phyloP scores from a whole-genome alignment of 1,140 invertebrate species.

The Neodiprion lecontei region DNA sequence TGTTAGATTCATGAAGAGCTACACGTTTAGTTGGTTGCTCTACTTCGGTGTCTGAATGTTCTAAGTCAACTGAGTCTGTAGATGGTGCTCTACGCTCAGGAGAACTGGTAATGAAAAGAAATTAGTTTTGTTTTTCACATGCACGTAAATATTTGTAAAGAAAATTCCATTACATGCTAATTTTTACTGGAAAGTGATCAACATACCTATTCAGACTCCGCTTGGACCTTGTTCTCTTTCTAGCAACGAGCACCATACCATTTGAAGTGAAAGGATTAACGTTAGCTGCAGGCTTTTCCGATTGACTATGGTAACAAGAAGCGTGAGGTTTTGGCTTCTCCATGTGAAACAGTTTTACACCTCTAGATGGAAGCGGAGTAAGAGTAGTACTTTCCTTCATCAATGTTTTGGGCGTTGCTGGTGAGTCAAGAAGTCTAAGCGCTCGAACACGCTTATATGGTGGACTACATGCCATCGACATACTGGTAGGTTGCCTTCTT shows the following conservation, averaged over 20 bases:
- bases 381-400: conserved; percentile 69
- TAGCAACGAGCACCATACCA: conserved; percentile 65
- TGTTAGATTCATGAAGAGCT: conserved; percentile 74
- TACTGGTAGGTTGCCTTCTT: neutral
- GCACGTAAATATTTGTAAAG: conserved; percentile 7
- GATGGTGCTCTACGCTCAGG: conserved; percentile 33
- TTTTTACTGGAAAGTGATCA: too few species aligned
- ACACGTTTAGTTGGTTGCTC: conserved; percentile 67
- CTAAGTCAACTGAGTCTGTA: conserved; percentile 49
- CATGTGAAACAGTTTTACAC: conserved; percentile 56
- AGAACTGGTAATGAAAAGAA: conserved; percentile 38
- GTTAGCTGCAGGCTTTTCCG: conserved; percentile 68
- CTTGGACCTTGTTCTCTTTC: conserved; percentile 65
- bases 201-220: conserved; percentile 39
- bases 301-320: conserved; percentile 43
- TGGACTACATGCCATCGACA: conserved; percentile 54
- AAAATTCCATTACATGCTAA: too few species aligned
- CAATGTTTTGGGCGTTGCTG: conserved; percentile 78
- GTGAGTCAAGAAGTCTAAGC: conserved; percentile 76
- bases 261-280: conserved; percentile 82
- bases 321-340: conserved; percentile 53
- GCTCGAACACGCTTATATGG: conserved; percentile 78
- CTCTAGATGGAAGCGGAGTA: conserved; percentile 57
- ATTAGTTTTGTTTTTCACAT: neutral
- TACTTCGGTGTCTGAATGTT: conserved; percentile 54